Conservation (phyloP, 2,888 invertebrate species). For the Oxystoma pomonae region DNA sequence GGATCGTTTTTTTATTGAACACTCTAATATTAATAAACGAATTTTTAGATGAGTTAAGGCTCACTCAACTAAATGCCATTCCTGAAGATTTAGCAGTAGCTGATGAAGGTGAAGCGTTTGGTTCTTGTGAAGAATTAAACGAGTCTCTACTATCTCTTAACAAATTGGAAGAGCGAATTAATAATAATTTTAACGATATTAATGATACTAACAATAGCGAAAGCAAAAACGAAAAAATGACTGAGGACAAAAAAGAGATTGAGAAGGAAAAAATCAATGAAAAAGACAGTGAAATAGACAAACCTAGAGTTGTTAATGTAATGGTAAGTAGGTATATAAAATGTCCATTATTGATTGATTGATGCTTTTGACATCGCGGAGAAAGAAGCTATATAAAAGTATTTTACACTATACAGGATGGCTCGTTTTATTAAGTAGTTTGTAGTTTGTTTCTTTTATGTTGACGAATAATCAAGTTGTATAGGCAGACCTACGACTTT, state of each 20-base stretch:
- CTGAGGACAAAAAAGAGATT: not conserved
- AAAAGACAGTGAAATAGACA: not conserved
- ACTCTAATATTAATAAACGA: too few relatives aligned
- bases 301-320: conserved; percentile 30
- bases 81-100: conserved; percentile 3
- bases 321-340: conserved; percentile 31
- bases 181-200: not conserved
- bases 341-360: too few relatives aligned
- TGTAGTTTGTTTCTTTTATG: too few relatives aligned
- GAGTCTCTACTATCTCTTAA: not conserved
- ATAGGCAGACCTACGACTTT: too few relatives aligned
- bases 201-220: not conserved
- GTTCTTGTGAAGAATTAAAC: not conserved
- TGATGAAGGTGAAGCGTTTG: conserved; percentile 1
- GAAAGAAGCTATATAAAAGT: too few relatives aligned
- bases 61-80: conserved; percentile 1
- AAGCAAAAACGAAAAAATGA: not conserved
- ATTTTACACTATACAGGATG: too few relatives aligned
- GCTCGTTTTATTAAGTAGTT: too few relatives aligned
- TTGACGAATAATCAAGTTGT: too few relatives aligned
- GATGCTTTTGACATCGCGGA: too few relatives aligned
- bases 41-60: conserved; percentile 6
- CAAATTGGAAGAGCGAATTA: not conserved
- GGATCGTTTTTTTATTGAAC: too few relatives aligned
- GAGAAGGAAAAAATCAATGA: not conserved